Evolutionary conservation across 2,888 invertebrate genomes (phyloP).

Genomic region (Melanotus villosus): DNA sequence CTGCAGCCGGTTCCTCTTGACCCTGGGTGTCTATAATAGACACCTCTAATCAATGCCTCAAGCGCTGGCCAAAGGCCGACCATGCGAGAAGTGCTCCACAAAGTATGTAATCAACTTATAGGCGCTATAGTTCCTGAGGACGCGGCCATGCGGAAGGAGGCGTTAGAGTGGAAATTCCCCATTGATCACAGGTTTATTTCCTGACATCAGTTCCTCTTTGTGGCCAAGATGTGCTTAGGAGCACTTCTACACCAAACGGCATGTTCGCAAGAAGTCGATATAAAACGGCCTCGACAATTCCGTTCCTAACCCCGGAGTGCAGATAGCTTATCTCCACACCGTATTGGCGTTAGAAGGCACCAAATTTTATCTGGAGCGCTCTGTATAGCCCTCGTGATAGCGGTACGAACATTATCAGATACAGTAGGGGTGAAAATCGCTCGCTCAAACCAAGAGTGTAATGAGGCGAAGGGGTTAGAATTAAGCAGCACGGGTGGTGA

Average conservation of each 20-base stretch:
- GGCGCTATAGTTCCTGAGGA: slow-evolving; percentile 64
- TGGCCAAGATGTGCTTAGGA: slow-evolving; percentile 47
- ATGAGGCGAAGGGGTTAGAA: slow-evolving; percentile 67
- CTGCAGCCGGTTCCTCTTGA: slow-evolving; percentile 41
- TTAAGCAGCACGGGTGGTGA: slow-evolving; percentile 61
- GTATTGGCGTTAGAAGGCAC: slow-evolving; percentile 30
- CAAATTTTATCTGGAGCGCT: slow-evolving; percentile 30
- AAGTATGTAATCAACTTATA: slow-evolving; percentile 67
- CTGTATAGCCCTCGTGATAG: slow-evolving; percentile 33
- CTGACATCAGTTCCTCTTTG: slow-evolving; percentile 49
- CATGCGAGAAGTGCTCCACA: slow-evolving; percentile 66
- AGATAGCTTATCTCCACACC: slow-evolving; percentile 26
- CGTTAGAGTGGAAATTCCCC: slow-evolving; percentile 65
- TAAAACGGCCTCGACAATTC: slow-evolving; percentile 3
- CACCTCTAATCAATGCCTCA: slow-evolving; percentile 55
- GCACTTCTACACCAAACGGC: background rate
- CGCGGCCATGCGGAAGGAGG: slow-evolving; percentile 65
- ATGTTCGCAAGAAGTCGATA: slow-evolving; percentile 32
- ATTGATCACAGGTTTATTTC: slow-evolving; percentile 63
- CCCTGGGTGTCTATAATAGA: slow-evolving; percentile 47
- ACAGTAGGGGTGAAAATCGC: slow-evolving; percentile 65
- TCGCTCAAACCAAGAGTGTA: slow-evolving; percentile 66
- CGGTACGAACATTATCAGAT: slow-evolving; percentile 62
- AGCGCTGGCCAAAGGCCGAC: slow-evolving; percentile 57
- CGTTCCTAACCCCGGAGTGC: slow-evolving; percentile 6